These are phyloP conservation scores for Drosophila percnosoma DNA, from an alignment of 2,888 invertebrate genomes.

Conservation along the genomic window DNA sequence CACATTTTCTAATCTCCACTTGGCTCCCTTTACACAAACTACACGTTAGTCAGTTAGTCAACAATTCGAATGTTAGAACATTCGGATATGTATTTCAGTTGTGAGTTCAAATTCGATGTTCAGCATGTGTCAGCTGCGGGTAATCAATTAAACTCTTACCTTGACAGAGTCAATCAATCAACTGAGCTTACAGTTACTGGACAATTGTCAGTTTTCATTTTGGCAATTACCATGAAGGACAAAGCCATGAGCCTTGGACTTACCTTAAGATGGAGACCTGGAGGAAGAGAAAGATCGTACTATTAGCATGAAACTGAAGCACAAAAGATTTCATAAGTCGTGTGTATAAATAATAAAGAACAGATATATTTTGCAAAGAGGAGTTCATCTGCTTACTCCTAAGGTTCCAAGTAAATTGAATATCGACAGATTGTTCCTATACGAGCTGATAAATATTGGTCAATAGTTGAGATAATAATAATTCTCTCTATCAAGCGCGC, in stretches of 20 bases:
- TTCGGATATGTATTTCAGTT: neutral
- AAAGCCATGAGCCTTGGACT: neutral
- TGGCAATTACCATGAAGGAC: slow-evolving; percentile 14
- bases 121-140: slow-evolving; percentile 1
- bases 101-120: neutral
- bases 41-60: neutral
- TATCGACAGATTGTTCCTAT: neutral
- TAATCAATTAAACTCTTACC: slow-evolving; percentile 24
- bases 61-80: neutral
- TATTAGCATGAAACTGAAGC: neutral
- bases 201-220: neutral
- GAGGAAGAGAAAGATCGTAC: neutral
- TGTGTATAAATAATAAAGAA: neutral
- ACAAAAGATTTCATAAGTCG: neutral
- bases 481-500: no score
- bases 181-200: neutral
- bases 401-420: neutral
- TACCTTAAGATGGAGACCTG: neutral
- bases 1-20: neutral
- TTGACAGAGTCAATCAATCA: slow-evolving; percentile 22
- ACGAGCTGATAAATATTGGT: neutral
- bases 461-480: no score
- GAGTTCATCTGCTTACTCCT: neutral
- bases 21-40: slow-evolving; percentile 15
- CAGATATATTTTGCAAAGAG: neutral